Evolutionary conservation across 1,140 invertebrate genomes (phyloP), one percentile per base, ranked within the genome.

Genomic region (Pogonognathellus flavescens): DNA sequence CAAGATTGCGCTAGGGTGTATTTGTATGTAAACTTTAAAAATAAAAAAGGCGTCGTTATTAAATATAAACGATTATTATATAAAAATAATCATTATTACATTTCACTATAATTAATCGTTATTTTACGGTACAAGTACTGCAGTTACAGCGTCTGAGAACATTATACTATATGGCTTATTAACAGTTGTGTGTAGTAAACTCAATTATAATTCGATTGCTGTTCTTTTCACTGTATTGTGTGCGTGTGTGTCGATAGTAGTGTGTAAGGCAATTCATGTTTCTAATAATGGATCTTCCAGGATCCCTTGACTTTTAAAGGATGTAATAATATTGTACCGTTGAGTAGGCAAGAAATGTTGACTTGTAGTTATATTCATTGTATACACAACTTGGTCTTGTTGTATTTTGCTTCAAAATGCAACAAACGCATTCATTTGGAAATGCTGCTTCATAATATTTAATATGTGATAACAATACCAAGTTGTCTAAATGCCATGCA

Each of bases 131-230:
- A 76, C 31, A 76, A 76, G 70, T 76, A 50, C 70, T 76, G 41
- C 31, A 76, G 70, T 76, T 76, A 76, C 20, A 50, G 31, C 70
- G 70, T 76, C 41, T 76, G 70, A 76, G 62, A 66, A 66, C 62
- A 76, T 25, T 41, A 41, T 41, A 3, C 49, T 49, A 49, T 76
- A 49, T 49, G 41, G 70, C 70, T 76, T 76, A 76, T 18, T 50
- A 57, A 57, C n/a, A 76, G 41, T 66, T 76, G 70, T 31, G 70
- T 76, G 70, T 76, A 76, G 16, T 76, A 76, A 76, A 25, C 49
- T 76, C n/a, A 76, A 76, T 76, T 76, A 76, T 76, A 76, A 76
- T 76, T 76, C 70, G 70, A 76, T 76, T 76, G 70, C 70, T 76
- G 70, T 76, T 76, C 70, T 76, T 76, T 76, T 76, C 70, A 76